Base-by-base conservation (phyloP, 2,888 invertebrate genomes). In the Ophion costatus region DNA sequence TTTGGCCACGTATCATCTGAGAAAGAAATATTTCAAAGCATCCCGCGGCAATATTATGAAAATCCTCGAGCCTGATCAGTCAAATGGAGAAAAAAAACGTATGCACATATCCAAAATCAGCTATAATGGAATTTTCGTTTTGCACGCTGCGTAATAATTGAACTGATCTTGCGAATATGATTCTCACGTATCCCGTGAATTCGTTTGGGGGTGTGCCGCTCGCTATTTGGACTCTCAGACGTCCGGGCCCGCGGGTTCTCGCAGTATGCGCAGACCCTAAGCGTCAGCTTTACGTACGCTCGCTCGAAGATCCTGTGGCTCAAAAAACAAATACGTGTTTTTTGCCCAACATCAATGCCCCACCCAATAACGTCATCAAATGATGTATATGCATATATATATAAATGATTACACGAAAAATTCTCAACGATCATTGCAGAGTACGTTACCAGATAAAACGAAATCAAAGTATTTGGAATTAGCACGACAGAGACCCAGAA, bases 291-390 rank as follows among this genome's bases (percentile, higher is more conserved):
- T 59, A 59, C 67, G 61, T 63, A 59, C 33, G 11, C 42, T 63
- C 33, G 63, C 74, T 51, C 70, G 71, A 69, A 67, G 75, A 70
- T 81, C 84, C 84, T 86, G 86, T 75, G 82, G 80, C 85, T 86
- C 85, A 86, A 86, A 86, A 86, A 85, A 82, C 80, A 84, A 86
- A 79, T 80, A 85, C 69, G 76, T 84, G 71, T 80, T 73, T 80
- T 70, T 80, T 70, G 77, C 73, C 86, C 74, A 77, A 81, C 79
- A 75, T 64, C 9, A 14, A 83, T 56, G 59, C 17, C 74, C 78
- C 63, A 22, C 42, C 61, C 42, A 45, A 73, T 59, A 71, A 76
- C 10, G 51, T 64, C 29, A 61, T 56, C 22, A 74, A 51, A 17
- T 45, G 67, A 71, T 20, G 11, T 45, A 61, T 42, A 64, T 38